Evolutionary conservation across 2,888 invertebrate genomes (phyloP).

Genomic region (Hoplodrina blanda): DNA sequence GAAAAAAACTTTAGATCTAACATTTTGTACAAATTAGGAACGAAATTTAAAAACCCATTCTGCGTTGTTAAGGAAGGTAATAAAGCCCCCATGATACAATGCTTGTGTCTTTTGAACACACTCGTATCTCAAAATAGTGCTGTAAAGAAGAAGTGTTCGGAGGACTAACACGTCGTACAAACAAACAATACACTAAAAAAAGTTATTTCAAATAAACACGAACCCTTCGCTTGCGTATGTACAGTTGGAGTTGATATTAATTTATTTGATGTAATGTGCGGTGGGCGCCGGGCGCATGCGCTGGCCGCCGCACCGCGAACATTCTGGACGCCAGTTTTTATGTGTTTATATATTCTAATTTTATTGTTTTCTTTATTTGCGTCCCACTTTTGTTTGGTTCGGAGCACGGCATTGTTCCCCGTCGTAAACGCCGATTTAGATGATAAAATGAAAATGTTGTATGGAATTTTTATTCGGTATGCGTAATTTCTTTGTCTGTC

Average conservation of each 20-base stretch:
- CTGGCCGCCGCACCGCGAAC: constrained; percentile 77
- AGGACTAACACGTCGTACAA: constrained; percentile 62
- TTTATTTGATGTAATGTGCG: constrained; percentile 82
- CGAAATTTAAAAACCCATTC: constrained; percentile 33
- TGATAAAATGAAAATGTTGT: constrained; percentile 90
- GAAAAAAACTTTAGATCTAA: constrained; percentile 24
- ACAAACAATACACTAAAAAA: constrained; percentile 71
- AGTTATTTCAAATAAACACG: constrained; percentile 71
- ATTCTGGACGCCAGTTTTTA: constrained; percentile 87
- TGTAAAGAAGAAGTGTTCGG: constrained; percentile 62
- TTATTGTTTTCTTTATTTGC: constrained; percentile 91
- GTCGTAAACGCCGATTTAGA: constrained; percentile 90
- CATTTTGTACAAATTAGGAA: constrained; percentile 38
- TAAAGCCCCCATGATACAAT: constrained; percentile 54
- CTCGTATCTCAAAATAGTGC: constrained; percentile 65
- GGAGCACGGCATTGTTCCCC: constrained; percentile 88
- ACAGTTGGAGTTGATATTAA: constrained; percentile 77
- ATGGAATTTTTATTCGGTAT: constrained; percentile 82
- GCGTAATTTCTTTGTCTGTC: constrained; percentile 77
- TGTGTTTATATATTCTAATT: constrained; percentile 91
- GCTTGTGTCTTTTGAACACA: constrained; percentile 57
- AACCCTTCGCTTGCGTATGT: constrained; percentile 67
- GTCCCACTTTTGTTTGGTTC: constrained; percentile 90
- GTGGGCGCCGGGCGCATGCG: constrained; percentile 80
- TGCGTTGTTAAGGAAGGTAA: constrained; percentile 51